Evolutionary conservation across 1,140 invertebrate species (phyloP), one percentile per base, ranked within the genome.

Genomic region (Orius insidiosus): DNA sequence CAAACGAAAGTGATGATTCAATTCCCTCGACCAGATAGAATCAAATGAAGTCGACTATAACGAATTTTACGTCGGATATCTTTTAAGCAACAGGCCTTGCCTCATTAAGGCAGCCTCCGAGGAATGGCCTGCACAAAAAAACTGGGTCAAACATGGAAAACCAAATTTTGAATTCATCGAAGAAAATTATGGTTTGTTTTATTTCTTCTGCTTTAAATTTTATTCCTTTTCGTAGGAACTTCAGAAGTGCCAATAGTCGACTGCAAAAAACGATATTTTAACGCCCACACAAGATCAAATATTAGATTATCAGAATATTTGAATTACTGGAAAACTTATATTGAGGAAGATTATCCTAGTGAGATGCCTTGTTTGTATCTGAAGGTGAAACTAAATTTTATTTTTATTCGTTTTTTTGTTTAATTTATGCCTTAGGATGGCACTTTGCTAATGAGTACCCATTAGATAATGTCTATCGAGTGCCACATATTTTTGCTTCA

Each of bases 401-500:
- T n/a, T n/a, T n/a, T n/a, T n/a, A n/a, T n/a, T n/a, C n/a, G n/a
- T n/a, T n/a, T n/a, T n/a, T n/a, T n/a, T n/a, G n/a, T n/a, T n/a
- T n/a, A 31, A 47, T 44, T 6, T 47, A 15, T 3, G 41, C 42
- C 14, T 48, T 80, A 88, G 71, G 85, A 90, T 90, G 85, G 85
- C 85, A 90, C 64, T 74, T 87, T 54, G 69, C 70, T 50, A 77
- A 74, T 60, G 62, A 73, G 50, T 69, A 71, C 58, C 75, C 77
- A 24, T 56, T 68, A 53, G 68, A 80, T 56, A 58, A 69, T 10
- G 80, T 87, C 56, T 97, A 96, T 60, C 60, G 69, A 51, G 76
- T 83, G 16, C 88, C 88, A 35, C 58, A 69, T 32, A 82, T 79
- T 60, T 94, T 96, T 71, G 68, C 71, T 24, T 90, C 85, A 2